These are phyloP conservation scores for Gymnocypris eckloni DNA, from an alignment of 2,797 vertebrate species.

Conservation along the genomic window DNA sequence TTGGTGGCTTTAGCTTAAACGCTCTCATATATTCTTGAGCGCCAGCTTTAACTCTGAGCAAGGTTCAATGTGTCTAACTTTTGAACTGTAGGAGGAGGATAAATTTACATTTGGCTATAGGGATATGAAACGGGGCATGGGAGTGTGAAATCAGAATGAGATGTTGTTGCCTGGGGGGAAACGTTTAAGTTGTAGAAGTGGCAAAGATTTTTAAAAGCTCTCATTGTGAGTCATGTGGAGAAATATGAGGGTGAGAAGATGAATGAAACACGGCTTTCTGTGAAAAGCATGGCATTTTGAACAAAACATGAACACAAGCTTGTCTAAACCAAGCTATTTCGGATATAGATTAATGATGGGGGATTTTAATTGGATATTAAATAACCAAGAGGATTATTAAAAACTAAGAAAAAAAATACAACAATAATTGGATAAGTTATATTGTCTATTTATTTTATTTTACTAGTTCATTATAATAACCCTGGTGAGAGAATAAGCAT, in stretches of 20 bases:
- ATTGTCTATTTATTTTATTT: too few relatives aligned
- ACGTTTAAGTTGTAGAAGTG: background rate
- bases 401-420: too few relatives aligned
- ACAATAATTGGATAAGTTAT: too few relatives aligned
- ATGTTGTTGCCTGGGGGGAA: slow-evolving; percentile 25
- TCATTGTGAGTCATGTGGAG: slow-evolving; percentile 16
- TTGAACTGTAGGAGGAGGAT: slow-evolving; percentile 23
- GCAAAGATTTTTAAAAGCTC: slow-evolving; percentile 22
- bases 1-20: slow-evolving; percentile 10
- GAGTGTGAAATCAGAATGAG: slow-evolving; percentile 19
- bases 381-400: too few relatives aligned
- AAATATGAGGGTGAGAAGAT: slow-evolving; percentile 13
- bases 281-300: background rate
- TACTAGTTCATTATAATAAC: too few relatives aligned
- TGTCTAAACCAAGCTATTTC: background rate
- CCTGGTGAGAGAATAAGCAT: too few relatives aligned
- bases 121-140: slow-evolving; percentile 21
- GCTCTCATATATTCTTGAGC: slow-evolving; percentile 22
- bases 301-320: background rate
- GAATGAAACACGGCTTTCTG: background rate
- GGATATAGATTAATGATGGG: background rate
- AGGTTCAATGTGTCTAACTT: slow-evolving; percentile 26
- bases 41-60: slow-evolving; percentile 21
- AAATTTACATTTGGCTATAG: slow-evolving; percentile 21
- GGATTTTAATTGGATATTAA: too few relatives aligned